Percentiles rank a stretch among this genome's conserved stretches.
phyloP scores from a whole-genome alignment of 92 coral and sea anemone genomes.

The Desmophyllum pertusum region DNA sequence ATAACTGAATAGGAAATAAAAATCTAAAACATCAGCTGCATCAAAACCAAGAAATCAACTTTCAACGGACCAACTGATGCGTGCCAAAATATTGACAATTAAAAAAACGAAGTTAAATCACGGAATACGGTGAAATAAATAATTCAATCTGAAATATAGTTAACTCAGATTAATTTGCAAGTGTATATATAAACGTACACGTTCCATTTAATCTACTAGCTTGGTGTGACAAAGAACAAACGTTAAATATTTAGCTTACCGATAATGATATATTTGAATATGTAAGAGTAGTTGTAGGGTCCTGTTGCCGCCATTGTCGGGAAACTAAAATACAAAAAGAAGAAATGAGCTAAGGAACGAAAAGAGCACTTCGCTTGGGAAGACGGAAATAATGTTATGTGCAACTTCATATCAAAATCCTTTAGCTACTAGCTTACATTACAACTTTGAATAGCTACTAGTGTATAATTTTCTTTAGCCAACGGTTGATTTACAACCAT shows the following conservation, averaged over 20 bases:
- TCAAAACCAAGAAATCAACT: neutral
- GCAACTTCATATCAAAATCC: neutral
- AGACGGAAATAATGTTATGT: neutral
- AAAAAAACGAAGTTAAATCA: neutral
- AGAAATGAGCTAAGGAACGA: neutral
- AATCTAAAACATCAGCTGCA: neutral
- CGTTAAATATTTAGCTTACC: conserved; percentile 59
- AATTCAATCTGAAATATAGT: neutral
- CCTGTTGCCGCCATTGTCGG: conserved; percentile 98
- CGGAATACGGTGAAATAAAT: neutral
- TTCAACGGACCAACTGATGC: neutral
- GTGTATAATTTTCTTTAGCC: neutral
- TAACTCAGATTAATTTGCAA: neutral
- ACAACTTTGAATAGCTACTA: neutral
- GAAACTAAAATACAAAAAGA: conserved; percentile 41
- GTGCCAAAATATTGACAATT: neutral
- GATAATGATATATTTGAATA: conserved; percentile 98
- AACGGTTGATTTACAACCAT: neutral
- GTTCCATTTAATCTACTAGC: neutral
- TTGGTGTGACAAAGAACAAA: neutral
- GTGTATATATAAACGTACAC: too few species aligned
- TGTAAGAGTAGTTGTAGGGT: conserved; percentile 98
- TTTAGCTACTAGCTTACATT: too few species aligned
- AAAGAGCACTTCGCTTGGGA: neutral
- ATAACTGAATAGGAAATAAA: neutral